phyloP scores from a whole-genome alignment of 2,888 invertebrate species.

The Craniophora ligustri region DNA sequence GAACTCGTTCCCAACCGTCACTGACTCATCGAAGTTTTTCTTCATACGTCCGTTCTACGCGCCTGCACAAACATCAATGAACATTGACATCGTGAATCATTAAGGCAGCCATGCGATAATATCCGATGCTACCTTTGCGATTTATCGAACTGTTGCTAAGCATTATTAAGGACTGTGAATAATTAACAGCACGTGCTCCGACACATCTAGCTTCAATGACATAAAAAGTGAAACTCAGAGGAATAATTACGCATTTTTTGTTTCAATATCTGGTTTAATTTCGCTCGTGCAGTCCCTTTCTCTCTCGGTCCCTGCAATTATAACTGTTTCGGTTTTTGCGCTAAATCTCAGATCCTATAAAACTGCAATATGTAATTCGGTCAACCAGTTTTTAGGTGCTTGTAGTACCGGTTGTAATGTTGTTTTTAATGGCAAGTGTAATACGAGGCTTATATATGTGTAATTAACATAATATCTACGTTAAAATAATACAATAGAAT shows the following conservation, averaged over 20 bases:
- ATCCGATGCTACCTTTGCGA: conserved; percentile 37
- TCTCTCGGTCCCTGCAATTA: not conserved
- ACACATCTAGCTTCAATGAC: not conserved
- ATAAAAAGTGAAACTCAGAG: not conserved
- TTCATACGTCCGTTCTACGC: conserved; percentile 67
- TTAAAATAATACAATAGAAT: too few relatives aligned
- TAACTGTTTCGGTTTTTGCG: not conserved
- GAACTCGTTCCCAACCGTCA: conserved; percentile 45
- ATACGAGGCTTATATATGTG: too few relatives aligned
- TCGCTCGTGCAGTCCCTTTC: not conserved
- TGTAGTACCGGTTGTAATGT: conserved; percentile 6
- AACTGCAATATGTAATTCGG: conserved; percentile 1
- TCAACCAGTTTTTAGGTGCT: conserved; percentile 16
- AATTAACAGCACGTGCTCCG: not conserved
- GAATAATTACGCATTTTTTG: not conserved
- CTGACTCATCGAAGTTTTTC: conserved; percentile 58
- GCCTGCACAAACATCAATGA: conserved; percentile 75
- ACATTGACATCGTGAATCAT: conserved; percentile 66
- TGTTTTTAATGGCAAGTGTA: not conserved
- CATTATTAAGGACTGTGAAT: conserved; percentile 6
- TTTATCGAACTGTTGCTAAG: conserved; percentile 45
- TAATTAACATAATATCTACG: conserved; percentile 1
- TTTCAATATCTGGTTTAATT: not conserved
- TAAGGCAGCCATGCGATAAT: conserved; percentile 60
- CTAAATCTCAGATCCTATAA: not conserved